Base-by-base conservation (phyloP, 2,113 vertebrate genomes). In the Takifugu flavidus region DNA sequence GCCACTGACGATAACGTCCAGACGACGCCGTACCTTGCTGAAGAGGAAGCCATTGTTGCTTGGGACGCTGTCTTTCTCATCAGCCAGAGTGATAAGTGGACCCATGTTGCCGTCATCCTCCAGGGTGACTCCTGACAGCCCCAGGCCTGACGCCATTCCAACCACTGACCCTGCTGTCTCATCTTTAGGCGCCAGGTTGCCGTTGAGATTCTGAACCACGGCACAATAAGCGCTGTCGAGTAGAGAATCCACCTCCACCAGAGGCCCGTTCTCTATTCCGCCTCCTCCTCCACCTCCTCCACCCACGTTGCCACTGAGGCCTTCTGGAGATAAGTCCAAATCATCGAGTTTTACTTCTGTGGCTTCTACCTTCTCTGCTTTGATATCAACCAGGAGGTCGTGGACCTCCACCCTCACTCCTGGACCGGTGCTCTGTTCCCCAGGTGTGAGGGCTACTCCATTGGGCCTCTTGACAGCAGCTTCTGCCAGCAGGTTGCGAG, bases 321-420 rank as follows among this genome's bases (percentile, higher is more conserved):
- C 95, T 76, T 99, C 98, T 0, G 96, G 98, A 54, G 96, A 98
- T 64, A 99, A 85, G 87, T 99, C 98, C 90, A 98, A 91, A 74
- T 99, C 98, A 26, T 99, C 98, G 64, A 98, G 88, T 78, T 99
- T 99, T 52, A 99, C 98, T 83, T 99, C 98, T 0, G 96, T 99
- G 54, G 98, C 98, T 83, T 99, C 98, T 29, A 99, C 98, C 71
- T 99, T 99, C 77, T 99, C 98, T 25, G 98, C 98, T 89, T 99
- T 98, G 87, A 98, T 99, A 76, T 92, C 86, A 90, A 95, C 86
- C 91, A 97, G 51, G 65, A 99, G 93, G 75, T 99, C 96, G 4
- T 98, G 96, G 70, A 98, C 97, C 79, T 99, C 95, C 50, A 99
- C 96, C 12, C 95, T 91, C 0, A 98, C 95, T 5, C 94, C 96